Evolutionary conservation across 1,140 invertebrate genomes (phyloP).

Genomic region (Spodoptera litura): DNA sequence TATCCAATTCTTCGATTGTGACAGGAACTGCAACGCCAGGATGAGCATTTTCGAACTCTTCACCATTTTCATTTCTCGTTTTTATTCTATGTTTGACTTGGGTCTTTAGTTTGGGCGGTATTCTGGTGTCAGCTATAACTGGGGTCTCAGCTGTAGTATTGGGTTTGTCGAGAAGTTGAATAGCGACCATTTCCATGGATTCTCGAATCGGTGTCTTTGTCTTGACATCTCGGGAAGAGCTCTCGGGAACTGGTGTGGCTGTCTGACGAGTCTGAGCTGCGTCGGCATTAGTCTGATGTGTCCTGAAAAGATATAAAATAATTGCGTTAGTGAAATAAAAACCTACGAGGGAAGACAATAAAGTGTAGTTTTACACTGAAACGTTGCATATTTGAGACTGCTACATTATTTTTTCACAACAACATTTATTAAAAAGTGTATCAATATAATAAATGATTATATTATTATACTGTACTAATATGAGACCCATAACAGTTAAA

Average conservation of each 20-base stretch:
- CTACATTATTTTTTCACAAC: no score
- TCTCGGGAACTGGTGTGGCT: slow-evolving; percentile 46
- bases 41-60: slow-evolving; percentile 84
- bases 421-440: no score
- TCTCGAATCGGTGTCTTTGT: slow-evolving; percentile 80
- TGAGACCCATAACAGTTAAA: no score
- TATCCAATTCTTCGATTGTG: slow-evolving; percentile 84
- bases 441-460: no score
- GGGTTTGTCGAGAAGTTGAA: slow-evolving; percentile 83
- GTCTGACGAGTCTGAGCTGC: slow-evolving; percentile 14
- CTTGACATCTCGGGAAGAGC: slow-evolving; percentile 74
- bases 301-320: slow-evolving; percentile 53
- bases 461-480: no score
- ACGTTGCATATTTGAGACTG: neutral
- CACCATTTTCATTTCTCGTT: slow-evolving; percentile 77
- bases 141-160: slow-evolving; percentile 68
- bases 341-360: no score
- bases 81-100: slow-evolving; percentile 83
- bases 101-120: slow-evolving; percentile 87
- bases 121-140: slow-evolving; percentile 87
- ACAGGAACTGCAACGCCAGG: slow-evolving; percentile 87
- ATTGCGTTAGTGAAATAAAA: slow-evolving; percentile 4
- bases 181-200: slow-evolving; percentile 86
- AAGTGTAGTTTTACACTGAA: neutral
- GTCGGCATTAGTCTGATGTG: slow-evolving; percentile 31